Percentiles rank a stretch among this genome's conserved stretches.
These are phyloP conservation scores for Synanthedon andrenaeformis DNA, from an alignment of 2,888 invertebrate species.

Conservation along the genomic window DNA sequence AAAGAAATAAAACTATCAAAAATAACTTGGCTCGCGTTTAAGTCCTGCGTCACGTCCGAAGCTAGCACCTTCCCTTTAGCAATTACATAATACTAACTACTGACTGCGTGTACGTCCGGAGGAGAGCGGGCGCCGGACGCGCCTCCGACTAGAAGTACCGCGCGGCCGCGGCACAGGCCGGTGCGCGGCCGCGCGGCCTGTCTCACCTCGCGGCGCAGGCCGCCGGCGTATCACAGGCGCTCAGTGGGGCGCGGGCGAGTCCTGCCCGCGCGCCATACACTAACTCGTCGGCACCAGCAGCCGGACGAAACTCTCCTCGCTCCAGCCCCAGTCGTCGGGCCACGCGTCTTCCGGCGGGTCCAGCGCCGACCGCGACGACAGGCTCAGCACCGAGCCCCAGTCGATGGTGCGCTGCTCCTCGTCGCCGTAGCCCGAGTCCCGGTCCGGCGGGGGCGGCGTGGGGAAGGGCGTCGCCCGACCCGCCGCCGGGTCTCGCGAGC, in stretches of 20 bases:
- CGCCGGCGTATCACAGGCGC: constrained; percentile 53
- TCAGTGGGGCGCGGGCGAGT: constrained; percentile 53
- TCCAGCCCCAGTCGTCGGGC: constrained; percentile 72
- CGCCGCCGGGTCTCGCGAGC: constrained; percentile 50
- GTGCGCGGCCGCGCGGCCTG: constrained; percentile 21
- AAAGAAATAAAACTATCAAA: constrained; percentile 70
- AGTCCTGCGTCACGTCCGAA: constrained; percentile 69
- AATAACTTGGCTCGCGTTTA: constrained; percentile 67
- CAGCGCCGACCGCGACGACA: constrained; percentile 87
- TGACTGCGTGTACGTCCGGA: constrained; percentile 43
- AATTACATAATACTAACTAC: constrained; percentile 68
- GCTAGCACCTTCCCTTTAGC: constrained; percentile 70
- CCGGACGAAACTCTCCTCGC: constrained; percentile 79
- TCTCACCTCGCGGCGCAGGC: constrained; percentile 13
- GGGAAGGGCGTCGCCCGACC: constrained; percentile 81
- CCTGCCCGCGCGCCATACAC: constrained; percentile 65
- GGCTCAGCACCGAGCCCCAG: constrained; percentile 91
- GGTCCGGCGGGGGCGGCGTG: constrained; percentile 67
- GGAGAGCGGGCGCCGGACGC: constrained; percentile 28
- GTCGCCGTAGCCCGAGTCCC: constrained; percentile 82
- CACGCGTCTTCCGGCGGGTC: constrained; percentile 86
- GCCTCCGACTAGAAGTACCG: constrained; percentile 38
- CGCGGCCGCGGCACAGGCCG: constrained; percentile 16
- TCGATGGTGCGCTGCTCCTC: constrained; percentile 86
- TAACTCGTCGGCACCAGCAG: constrained; percentile 78